Conservation (phyloP, 37 sponge, comb jelly and placozoan species). For the Crambe crambe region DNA sequence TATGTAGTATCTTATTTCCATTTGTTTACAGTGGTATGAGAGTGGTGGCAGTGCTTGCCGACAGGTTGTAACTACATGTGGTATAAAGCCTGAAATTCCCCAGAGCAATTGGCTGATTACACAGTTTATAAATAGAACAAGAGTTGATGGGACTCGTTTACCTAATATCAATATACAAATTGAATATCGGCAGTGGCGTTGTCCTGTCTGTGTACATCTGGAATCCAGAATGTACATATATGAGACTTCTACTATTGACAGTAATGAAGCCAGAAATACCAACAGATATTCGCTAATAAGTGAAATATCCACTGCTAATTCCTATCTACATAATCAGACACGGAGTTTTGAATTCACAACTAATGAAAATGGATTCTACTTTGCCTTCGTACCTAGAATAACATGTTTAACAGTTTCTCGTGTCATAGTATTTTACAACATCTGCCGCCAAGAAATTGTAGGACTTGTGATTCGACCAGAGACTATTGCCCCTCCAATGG, state of each 20-base stretch:
- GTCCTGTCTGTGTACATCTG: too few relatives aligned
- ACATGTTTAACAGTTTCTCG: constrained; percentile 32
- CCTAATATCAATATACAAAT: constrained; percentile 14
- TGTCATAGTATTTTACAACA: constrained; percentile 50
- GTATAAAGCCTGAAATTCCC: neutral
- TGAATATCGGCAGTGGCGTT: neutral
- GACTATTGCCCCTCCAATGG: constrained; percentile 27
- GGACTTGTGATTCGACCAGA: constrained; percentile 28
- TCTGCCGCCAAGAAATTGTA: constrained; percentile 30
- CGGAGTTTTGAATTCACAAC: constrained; percentile 1
- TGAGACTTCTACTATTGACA: constrained; percentile 9
- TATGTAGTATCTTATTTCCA: neutral
- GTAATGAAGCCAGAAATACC: constrained; percentile 13
- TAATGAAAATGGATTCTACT: constrained; percentile 12
- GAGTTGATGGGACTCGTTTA: constrained; percentile 13
- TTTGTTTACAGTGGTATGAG: constrained; percentile 27
- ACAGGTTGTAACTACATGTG: constrained; percentile 4
- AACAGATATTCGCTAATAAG: neutral
- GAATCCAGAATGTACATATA: too few relatives aligned
- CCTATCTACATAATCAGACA: neutral
- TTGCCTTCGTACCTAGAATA: constrained; percentile 28
- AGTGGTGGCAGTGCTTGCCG: neutral
- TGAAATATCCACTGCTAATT: neutral
- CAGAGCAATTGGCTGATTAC: constrained; percentile 49
- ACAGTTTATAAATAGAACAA: constrained; percentile 32